Base-by-base conservation (phyloP, 35 echinoderm and acorn worm genomes). In the Eucidaris tribuloides region DNA sequence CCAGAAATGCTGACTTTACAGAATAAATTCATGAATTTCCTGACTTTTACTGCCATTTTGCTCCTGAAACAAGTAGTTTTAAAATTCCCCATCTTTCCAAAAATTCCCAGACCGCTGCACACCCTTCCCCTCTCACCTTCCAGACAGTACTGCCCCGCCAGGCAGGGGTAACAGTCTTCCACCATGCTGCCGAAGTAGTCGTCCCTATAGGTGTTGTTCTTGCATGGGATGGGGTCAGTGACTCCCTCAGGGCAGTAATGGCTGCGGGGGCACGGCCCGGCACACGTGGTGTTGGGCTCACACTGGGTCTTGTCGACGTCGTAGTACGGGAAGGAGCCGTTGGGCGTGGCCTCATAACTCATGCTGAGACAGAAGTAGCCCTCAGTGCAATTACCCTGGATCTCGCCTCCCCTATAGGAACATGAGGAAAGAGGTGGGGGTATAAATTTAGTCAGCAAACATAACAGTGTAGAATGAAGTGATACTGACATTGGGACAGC, bases 201-300 rank as follows among this genome's bases (percentile, higher is more conserved):
- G 3, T 45, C 76, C 57, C 95, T 82, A 34, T 89, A 87, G 2
- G 95, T 98, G 39, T 90, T 74, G 66, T 93, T 98, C 18, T 39
- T 22, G 42, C 95, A 93, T 14, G 95, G 90, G 70, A 90, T 83
- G 3, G 95, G 90, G 58, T 98, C 95, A 3, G 65, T 61, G 20
- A 81, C 87, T 0, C 95, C 95, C 22, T 89, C 95, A 17, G 95
- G 95, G 50, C 95, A 98, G 70, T 98, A 98, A 68, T 92, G 90
- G 45, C 86, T 91, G 7, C 80, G 45, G 24, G 95, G 95, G 49
- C 95, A 98, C 5, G 81, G 95, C 32, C 95, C 95, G 33, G 94
- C 95, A 71, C 95, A 98, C 46, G 82, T 90, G 43, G 86, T 86
- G 49, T 93, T 93, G 37, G 82, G 79, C 11, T 80, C 63, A 78